Percentiles rank a stretch among this genome's conserved stretches.
These are phyloP conservation scores for Mus musculus DNA, from an alignment of 2,113 vertebrate species.

Conservation along the genomic window GRCm39 chr11:99914501-99915000, in stretches of 20 bases:
- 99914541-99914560: background rate
- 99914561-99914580: background rate
- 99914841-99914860: constrained; percentile 50
- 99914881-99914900: constrained; percentile 71
- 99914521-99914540: constrained; percentile 10
- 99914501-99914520: background rate
- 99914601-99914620: background rate
- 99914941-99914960: background rate
- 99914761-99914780: background rate
- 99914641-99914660: background rate
- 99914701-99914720: background rate
- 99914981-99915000: background rate
- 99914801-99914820: constrained; percentile 60
- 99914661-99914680: background rate
- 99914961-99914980: background rate
- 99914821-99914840: constrained; percentile 52
- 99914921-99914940: background rate
- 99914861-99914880: constrained; percentile 50
- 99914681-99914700: background rate
- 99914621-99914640: background rate
- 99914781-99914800: constrained; percentile 59
- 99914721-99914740: fast-evolving
- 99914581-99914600: background rate
- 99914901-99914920: constrained; percentile 48
- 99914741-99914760: background rate